Evolutionary conservation across 1,140 invertebrate genomes (phyloP), one percentile per base, ranked within the genome.

Genomic region (Cherax destructor): DNA sequence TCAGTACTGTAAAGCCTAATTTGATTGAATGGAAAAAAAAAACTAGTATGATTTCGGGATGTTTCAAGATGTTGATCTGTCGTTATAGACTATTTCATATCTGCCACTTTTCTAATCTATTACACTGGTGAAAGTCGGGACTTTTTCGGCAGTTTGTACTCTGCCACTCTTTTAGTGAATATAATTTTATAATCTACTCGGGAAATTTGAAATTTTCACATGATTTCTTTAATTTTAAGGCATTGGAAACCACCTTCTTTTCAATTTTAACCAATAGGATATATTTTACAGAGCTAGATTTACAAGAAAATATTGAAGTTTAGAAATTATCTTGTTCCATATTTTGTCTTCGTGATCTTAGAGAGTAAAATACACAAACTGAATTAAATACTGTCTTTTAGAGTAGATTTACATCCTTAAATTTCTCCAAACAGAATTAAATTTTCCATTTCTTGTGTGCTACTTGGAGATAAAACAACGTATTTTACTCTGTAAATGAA

Each of bases 311-410:
- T 65, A 84, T 61, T 69, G 74, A 90, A 61, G 72, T 90, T 90
- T 90, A 90, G 88, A 77, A 90, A 47, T 90, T 84, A 83, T 90
- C 88, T 90, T 90, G 88, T 90, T 90, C 88, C 88, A 90, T 90
- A 90, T 90, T 90, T 90, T 90, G 88, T 90, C 88, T 90, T 90
- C 84, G 88, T 90, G 84, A 90, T 90, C 88, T 84, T 90, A 90
- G 88, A 90, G 69, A 90, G 88, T 90, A 90, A 90, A 90, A 81
- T 90, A 90, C 88, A 90, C 88, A 90, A 90, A 90, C 84, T 90
- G 88, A 90, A 90, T 76, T 83, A 88, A 88, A 88, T 83, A 90
- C 84, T 90, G 88, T 90, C 88, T 84, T 41, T 90, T 90, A 90
- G 88, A 90, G 79, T 90, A 90, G 88, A 84, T 90, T 90, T 90